A percentile compares a stretch with the other conserved stretches of the same genome.
These are phyloP conservation scores for Plagiodera versicolora DNA, from an alignment of 2,888 invertebrate genomes.

Conservation along the genomic window DNA sequence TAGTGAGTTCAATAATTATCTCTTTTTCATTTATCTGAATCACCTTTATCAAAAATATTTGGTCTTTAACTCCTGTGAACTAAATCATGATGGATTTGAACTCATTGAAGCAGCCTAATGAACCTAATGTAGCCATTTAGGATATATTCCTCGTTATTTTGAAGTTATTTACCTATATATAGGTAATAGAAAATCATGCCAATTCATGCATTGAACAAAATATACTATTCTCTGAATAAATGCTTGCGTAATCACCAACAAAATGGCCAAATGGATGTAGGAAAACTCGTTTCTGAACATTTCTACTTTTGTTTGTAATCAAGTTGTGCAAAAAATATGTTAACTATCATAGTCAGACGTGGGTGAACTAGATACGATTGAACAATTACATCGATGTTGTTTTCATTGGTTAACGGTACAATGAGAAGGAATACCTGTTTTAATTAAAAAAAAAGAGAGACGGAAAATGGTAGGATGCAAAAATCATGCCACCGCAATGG, in stretches of 20 bases:
- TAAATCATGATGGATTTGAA: no score
- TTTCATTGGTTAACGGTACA: constrained; percentile 42
- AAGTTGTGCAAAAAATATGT: constrained; percentile 17
- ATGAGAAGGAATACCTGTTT: constrained; percentile 42
- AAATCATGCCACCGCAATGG: constrained; percentile 40
- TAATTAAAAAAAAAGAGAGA: constrained; percentile 39
- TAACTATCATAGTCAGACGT: constrained; percentile 32
- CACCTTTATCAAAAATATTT: no score
- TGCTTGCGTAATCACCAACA: not conserved
- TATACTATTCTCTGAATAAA: not conserved
- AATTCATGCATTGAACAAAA: not conserved
- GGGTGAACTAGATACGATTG: constrained; percentile 44
- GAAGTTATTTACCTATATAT: no score
- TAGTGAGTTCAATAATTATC: no score
- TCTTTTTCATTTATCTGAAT: no score
- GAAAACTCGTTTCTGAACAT: constrained; percentile 10
- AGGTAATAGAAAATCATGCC: no score
- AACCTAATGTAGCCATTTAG: no score
- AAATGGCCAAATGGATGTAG: not conserved
- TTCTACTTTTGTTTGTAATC: constrained; percentile 10
- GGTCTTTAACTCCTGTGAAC: no score
- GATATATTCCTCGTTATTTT: no score
- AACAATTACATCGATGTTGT: constrained; percentile 43
- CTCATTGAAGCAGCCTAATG: no score
- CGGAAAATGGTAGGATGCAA: constrained; percentile 41